Conservation (phyloP, 2,888 invertebrate genomes). For the Acleris literana region DNA sequence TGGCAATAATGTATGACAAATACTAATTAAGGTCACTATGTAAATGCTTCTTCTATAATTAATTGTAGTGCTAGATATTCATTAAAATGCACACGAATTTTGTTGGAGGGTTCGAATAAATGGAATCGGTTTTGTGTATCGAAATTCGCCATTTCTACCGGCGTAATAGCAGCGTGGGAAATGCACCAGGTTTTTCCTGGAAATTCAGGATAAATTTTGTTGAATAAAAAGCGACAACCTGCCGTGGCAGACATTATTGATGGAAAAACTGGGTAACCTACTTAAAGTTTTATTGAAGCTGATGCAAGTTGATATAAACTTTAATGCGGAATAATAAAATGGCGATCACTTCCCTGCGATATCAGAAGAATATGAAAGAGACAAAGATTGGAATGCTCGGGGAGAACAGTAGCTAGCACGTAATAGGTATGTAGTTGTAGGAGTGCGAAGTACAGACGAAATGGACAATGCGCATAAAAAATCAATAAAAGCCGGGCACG, state of each 20-base stretch:
- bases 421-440: constrained; percentile 23
- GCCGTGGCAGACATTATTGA: not conserved
- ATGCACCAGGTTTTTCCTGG: constrained; percentile 10
- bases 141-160: not conserved
- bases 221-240: constrained; percentile 5
- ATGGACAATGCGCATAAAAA: constrained; percentile 82
- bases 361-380: not conserved
- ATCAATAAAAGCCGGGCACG: constrained; percentile 79
- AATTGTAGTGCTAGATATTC: not conserved
- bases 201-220: constrained; percentile 2
- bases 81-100: constrained; percentile 14
- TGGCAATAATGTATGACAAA: constrained; percentile 11
- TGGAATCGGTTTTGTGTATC: constrained; percentile 12
- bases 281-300: not conserved
- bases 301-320: constrained; percentile 3
- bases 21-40: constrained; percentile 16
- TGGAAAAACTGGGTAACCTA: constrained; percentile 6
- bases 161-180: constrained; percentile 3
- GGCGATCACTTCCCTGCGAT: not conserved
- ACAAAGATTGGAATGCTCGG: constrained; percentile 19
- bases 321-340: not conserved
- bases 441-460: constrained; percentile 46
- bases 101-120: constrained; percentile 2
- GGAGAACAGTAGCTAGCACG: constrained; percentile 9
- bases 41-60: constrained; percentile 5